Percentiles rank a stretch among this genome's conserved stretches.
Conservation (phyloP, 2,797 vertebrate genomes). For the Enteromius viviparus region DNA sequence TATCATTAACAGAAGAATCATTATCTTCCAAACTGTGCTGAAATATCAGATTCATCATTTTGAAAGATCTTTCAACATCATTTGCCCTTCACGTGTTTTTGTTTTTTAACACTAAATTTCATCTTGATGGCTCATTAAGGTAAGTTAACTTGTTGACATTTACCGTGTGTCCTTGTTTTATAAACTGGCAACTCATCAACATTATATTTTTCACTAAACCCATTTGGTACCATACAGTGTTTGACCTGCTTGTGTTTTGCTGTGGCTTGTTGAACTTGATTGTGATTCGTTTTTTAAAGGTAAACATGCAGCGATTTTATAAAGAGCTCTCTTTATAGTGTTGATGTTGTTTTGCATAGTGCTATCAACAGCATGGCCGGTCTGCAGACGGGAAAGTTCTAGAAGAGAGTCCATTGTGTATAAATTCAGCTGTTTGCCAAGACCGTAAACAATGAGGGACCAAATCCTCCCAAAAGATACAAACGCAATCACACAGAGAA, state of each 20-base stretch:
- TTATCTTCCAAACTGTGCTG: neutral
- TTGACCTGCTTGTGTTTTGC: constrained; percentile 45
- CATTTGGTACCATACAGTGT: constrained; percentile 32
- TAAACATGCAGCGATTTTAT: constrained; percentile 19
- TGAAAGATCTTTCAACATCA: neutral
- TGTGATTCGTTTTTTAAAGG: constrained; percentile 26
- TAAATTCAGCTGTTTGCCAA: constrained; percentile 17
- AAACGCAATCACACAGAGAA: neutral
- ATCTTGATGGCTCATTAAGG: constrained; percentile 42
- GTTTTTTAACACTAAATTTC: constrained; percentile 42
- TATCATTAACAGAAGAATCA: neutral
- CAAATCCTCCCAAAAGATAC: neutral
- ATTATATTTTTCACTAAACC: constrained; percentile 53
- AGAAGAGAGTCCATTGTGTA: constrained; percentile 38
- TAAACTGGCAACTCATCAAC: constrained; percentile 49
- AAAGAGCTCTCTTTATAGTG: constrained; percentile 6
- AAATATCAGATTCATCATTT: neutral
- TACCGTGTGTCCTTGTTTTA: constrained; percentile 38
- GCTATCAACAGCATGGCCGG: constrained; percentile 15
- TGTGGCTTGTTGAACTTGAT: constrained; percentile 42
- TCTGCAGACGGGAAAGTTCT: constrained; percentile 27
- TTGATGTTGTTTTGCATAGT: constrained; percentile 11
- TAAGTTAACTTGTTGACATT: constrained; percentile 45
- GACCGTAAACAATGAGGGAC: constrained; percentile 7
- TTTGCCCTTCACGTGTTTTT: constrained; percentile 59